Conservation (phyloP, 2,888 invertebrate genomes). For the Anorthoa munda region DNA sequence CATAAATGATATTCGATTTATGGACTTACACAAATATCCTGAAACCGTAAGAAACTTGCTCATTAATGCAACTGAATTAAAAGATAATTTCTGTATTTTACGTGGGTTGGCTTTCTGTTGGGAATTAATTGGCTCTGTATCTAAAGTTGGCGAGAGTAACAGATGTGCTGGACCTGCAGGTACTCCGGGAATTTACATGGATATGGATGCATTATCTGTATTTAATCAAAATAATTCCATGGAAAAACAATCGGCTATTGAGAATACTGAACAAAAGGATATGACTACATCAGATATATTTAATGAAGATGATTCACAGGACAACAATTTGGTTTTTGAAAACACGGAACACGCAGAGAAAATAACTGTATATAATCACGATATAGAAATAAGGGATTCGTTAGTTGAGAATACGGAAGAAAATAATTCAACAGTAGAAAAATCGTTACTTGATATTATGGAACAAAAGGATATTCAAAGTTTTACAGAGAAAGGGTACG, state of each 20-base stretch:
- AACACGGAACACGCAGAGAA: slow-evolving; percentile 17
- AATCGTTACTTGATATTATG: slow-evolving; percentile 6
- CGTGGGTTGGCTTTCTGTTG: slow-evolving; percentile 83
- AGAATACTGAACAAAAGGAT: slow-evolving; percentile 16
- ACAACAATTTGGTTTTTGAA: slow-evolving; percentile 16
- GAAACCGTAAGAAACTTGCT: slow-evolving; percentile 82
- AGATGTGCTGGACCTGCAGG: slow-evolving; percentile 24
- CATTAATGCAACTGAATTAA: slow-evolving; percentile 77
- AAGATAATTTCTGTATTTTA: slow-evolving; percentile 85
- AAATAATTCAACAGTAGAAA: slow-evolving; percentile 4
- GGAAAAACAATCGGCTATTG: background rate
- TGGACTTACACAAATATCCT: slow-evolving; percentile 82
- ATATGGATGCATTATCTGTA: slow-evolving; percentile 20
- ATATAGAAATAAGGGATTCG: slow-evolving; percentile 35
- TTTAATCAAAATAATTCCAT: slow-evolving; percentile 31
- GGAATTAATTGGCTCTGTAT: slow-evolving; percentile 85
- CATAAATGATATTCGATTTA: slow-evolving; percentile 80
- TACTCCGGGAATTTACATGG: slow-evolving; percentile 28
- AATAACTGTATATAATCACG: slow-evolving; percentile 24
- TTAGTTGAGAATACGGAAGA: slow-evolving; percentile 20
- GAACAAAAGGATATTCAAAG: slow-evolving; percentile 21
- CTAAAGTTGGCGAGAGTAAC: slow-evolving; percentile 72
- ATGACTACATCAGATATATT: slow-evolving; percentile 3
- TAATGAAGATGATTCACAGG: slow-evolving; percentile 23
- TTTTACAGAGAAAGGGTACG: background rate